A percentile compares a stretch with the other conserved stretches of the same genome.
These are phyloP conservation scores for Triplophysa rosa DNA, from an alignment of 2,113 vertebrate genomes.

Conservation along the genomic window DNA sequence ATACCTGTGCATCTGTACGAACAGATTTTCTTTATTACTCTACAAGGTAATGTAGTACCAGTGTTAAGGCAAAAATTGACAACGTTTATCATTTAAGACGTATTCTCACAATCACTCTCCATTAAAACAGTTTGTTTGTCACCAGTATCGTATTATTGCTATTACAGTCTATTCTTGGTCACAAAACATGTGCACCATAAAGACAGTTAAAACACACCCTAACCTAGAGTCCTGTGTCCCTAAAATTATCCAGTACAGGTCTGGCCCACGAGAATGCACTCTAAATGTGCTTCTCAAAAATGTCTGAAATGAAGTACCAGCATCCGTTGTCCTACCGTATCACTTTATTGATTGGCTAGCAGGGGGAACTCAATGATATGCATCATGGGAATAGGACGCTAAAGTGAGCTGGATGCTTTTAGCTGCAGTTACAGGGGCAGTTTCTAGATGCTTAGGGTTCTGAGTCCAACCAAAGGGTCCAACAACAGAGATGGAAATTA, in stretches of 20 bases:
- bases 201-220: neutral
- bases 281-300: neutral
- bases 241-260: neutral
- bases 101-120: neutral
- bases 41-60: slow-evolving; percentile 18
- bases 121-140: slow-evolving; percentile 9
- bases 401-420: neutral
- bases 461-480: neutral
- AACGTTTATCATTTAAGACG: neutral
- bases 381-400: slow-evolving; percentile 1
- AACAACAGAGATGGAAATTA: slow-evolving; percentile 60
- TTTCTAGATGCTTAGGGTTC: slow-evolving; percentile 31
- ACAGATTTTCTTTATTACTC: slow-evolving; percentile 7
- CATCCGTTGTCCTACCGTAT: neutral
- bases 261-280: slow-evolving; percentile 17
- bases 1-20: neutral
- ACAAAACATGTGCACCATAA: slow-evolving; percentile 7
- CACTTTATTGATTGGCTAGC: slow-evolving; percentile 1
- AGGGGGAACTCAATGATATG: neutral
- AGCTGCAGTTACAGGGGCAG: slow-evolving; percentile 1
- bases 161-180: slow-evolving; percentile 40
- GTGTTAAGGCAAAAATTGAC: slow-evolving; percentile 30
- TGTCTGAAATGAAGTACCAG: neutral
- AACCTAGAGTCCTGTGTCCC: neutral
- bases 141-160: slow-evolving; percentile 15